phyloP scores from a whole-genome alignment of 23 tunicate species.

The Diplosoma virens region DNA sequence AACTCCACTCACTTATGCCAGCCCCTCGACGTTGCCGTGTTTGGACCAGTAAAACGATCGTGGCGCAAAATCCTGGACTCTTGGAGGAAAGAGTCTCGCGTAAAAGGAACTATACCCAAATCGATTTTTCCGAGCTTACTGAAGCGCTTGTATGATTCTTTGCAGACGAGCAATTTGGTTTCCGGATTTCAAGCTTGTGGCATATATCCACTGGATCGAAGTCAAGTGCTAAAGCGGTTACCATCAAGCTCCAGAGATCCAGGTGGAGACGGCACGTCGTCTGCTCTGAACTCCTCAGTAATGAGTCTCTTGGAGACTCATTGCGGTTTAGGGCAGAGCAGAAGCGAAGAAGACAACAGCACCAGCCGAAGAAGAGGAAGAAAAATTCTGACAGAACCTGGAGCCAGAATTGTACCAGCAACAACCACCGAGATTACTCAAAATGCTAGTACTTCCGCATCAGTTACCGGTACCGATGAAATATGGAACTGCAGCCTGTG shows the following conservation, averaged over 20 bases:
- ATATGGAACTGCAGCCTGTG: not conserved
- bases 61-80: conserved; percentile 8
- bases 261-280: not conserved
- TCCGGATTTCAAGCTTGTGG: conserved; percentile 22
- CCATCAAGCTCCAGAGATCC: conserved; percentile 9
- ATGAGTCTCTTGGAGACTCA: not conserved
- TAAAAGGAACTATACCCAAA: conserved; percentile 9
- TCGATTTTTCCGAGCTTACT: conserved; percentile 4
- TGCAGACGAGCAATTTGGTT: not conserved
- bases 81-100: conserved; percentile 19
- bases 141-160: conserved; percentile 1
- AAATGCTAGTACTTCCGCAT: not conserved
- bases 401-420: conserved; percentile 2
- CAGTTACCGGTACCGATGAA: not conserved
- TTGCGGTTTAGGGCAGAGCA: not conserved
- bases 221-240: conserved; percentile 10
- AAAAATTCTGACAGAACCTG: conserved; percentile 1
- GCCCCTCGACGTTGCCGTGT: conserved; percentile 36
- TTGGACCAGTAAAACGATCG: conserved; percentile 19
- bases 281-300: not conserved
- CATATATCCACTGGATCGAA: conserved; percentile 5
- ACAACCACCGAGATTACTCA: not conserved
- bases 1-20: conserved; percentile 28
- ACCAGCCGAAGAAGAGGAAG: not conserved
- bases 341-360: not conserved